Conservation (phyloP, 2,888 invertebrate genomes). For the Napeogenes sylphis region DNA sequence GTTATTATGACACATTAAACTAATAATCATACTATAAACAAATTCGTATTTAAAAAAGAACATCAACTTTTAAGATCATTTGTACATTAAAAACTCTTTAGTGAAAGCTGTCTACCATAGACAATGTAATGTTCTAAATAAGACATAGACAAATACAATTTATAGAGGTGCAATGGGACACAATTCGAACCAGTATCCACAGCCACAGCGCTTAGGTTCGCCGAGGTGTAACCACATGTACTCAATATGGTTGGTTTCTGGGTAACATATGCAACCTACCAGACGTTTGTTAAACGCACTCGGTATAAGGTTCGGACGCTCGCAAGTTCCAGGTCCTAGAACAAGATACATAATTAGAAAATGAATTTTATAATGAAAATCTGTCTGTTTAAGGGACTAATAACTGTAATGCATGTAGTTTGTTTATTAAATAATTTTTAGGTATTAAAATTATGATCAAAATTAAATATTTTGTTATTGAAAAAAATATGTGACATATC, state of each 20-base stretch:
- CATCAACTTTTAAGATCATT: not conserved
- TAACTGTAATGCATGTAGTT: no score
- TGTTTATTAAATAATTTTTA: no score
- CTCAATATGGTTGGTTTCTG: constrained; percentile 57
- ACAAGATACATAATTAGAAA: not conserved
- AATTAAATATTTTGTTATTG: no score
- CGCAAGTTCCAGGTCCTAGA: constrained; percentile 80
- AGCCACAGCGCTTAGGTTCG: constrained; percentile 62
- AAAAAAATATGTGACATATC: no score
- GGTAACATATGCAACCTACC: constrained; percentile 85
- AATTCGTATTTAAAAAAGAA: not conserved
- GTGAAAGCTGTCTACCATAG: no score
- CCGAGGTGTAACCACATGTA: constrained; percentile 63
- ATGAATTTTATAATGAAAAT: no score
- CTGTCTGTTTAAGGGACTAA: no score
- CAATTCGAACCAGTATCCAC: constrained; percentile 68
- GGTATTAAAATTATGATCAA: no score
- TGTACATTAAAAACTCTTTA: not conserved
- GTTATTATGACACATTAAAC: no score
- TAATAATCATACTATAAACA: no score
- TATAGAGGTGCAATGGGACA: constrained; percentile 58
- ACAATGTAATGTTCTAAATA: no score
- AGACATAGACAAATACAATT: not conserved
- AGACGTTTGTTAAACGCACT: constrained; percentile 81
- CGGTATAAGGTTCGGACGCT: constrained; percentile 84